Conservation (phyloP, 1,140 invertebrate species). For the Phthorimaea operculella region DNA sequence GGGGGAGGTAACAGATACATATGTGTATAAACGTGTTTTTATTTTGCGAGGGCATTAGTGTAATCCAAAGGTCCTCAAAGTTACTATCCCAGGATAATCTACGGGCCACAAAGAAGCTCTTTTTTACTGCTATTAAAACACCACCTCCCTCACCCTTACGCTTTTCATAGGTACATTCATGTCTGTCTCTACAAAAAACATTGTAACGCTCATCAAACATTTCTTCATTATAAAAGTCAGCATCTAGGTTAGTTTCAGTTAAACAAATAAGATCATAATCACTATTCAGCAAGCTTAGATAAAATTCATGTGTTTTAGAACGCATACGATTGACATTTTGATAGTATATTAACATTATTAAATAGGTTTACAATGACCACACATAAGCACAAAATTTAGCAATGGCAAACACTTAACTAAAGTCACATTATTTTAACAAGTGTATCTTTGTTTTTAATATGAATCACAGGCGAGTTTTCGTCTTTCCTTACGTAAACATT, state of each 20-base stretch:
- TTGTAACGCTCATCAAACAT: constrained; percentile 1
- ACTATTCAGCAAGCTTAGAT: not conserved
- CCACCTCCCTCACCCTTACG: not conserved
- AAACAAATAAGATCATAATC: constrained; percentile 2
- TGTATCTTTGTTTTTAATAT: not conserved
- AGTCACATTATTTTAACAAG: not conserved
- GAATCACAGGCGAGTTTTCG: not conserved
- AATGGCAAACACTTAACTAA: not conserved
- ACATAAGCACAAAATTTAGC: not conserved
- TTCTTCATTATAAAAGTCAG: not conserved
- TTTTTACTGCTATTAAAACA: not conserved
- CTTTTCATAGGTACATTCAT: not conserved
- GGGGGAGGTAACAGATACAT: constrained; percentile 2
- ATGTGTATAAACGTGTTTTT: not conserved
- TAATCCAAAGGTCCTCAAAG: constrained; percentile 1
- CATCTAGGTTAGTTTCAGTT: not conserved
- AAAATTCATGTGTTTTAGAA: not conserved
- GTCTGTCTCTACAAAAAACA: constrained; percentile 1
- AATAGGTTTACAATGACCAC: not conserved
- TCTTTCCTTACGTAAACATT: constrained; percentile 2
- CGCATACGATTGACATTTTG: constrained; percentile 4
- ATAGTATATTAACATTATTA: not conserved
- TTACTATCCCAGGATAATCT: not conserved
- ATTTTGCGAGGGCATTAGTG: not conserved
- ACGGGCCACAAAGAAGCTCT: not conserved